Evolutionary conservation across 2,797 vertebrate species (phyloP).

Genomic region (Phalanger gymnotis): DNA sequence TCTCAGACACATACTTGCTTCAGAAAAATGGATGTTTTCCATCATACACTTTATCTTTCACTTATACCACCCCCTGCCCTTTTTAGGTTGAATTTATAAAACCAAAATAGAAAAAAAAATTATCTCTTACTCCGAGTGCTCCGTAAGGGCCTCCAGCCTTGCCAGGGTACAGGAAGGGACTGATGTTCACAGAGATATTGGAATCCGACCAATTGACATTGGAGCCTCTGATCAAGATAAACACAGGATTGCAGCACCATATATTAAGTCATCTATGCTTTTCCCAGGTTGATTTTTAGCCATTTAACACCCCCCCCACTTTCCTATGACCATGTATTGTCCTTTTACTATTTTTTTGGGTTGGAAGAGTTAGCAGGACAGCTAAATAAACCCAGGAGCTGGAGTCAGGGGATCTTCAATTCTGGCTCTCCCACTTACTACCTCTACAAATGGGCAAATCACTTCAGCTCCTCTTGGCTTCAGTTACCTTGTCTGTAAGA

Average conservation of each 20-base stretch:
- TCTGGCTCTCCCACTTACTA: background rate
- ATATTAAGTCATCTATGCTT: background rate
- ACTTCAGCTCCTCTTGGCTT: background rate
- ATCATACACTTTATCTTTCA: background rate
- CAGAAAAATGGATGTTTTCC: background rate
- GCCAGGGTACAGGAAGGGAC: background rate
- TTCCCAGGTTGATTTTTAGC: background rate
- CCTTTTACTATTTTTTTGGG: background rate
- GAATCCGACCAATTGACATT: slow-evolving; percentile 16
- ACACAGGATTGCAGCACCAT: background rate
- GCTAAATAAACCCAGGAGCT: background rate
- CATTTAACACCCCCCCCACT: background rate
- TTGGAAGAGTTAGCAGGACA: background rate
- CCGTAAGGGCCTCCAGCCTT: background rate
- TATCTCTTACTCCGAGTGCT: slow-evolving; percentile 8
- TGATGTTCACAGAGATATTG: slow-evolving; percentile 31
- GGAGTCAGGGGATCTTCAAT: background rate
- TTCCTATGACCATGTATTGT: background rate
- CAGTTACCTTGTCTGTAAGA: background rate
- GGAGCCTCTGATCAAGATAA: background rate
- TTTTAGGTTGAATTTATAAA: background rate
- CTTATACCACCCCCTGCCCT: background rate
- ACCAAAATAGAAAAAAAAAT: slow-evolving; percentile 1
- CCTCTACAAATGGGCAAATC: background rate
- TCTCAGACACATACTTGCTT: background rate